Percentiles rank a stretch among this genome's conserved stretches.
These are phyloP conservation scores for Nephotettix cincticeps DNA, from an alignment of 1,140 invertebrate genomes.

Conservation along the genomic window DNA sequence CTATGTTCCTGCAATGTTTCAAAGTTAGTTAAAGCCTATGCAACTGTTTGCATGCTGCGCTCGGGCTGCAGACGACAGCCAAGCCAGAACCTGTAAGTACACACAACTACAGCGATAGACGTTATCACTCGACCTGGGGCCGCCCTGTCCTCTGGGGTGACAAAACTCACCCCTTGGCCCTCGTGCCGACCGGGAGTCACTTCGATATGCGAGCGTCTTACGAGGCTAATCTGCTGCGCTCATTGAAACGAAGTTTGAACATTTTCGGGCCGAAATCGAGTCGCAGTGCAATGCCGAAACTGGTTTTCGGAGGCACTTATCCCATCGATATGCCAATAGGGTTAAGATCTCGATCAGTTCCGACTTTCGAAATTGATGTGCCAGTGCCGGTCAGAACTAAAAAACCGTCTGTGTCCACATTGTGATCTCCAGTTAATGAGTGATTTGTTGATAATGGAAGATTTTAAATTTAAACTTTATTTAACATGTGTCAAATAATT, in stretches of 20 bases:
- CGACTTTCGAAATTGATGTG: background rate
- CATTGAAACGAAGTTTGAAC: slow-evolving; percentile 40
- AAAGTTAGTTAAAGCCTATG: background rate
- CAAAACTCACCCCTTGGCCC: no score
- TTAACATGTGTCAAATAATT: no score
- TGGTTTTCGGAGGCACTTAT: slow-evolving; percentile 79
- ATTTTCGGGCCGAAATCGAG: background rate
- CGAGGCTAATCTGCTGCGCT: slow-evolving; percentile 34
- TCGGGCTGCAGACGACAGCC: background rate
- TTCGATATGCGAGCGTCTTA: background rate
- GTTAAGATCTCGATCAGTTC: background rate
- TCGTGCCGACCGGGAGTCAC: background rate
- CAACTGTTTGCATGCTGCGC: no score
- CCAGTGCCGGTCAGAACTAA: background rate
- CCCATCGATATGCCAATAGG: slow-evolving; percentile 67
- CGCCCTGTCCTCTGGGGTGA: no score
- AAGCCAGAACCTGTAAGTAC: slow-evolving; percentile 18
- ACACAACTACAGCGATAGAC: background rate
- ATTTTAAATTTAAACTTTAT: no score
- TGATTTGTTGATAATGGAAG: no score
- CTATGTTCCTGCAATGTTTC: background rate
- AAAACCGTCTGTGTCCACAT: no score
- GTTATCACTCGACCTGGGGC: no score
- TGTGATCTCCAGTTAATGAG: no score
- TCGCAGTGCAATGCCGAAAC: slow-evolving; percentile 51